Conservation (phyloP, 2,888 invertebrate genomes). For the Megaustenia siamemsis region DNA sequence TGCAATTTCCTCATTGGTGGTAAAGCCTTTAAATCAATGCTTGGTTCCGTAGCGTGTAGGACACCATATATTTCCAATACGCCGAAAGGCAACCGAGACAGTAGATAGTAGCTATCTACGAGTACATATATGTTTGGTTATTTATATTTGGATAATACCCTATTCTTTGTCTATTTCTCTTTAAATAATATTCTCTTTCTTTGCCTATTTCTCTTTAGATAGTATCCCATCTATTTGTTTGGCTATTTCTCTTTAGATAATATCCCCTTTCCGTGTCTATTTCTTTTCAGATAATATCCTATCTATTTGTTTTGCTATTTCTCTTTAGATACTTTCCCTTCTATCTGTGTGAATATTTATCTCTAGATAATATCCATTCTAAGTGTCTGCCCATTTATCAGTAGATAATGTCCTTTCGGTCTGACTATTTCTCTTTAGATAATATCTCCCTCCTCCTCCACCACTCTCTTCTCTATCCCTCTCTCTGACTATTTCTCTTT, state of each 20-base stretch:
- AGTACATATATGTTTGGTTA: too few species aligned
- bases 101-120: too few species aligned
- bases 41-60: too few species aligned
- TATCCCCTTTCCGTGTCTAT: slow-evolving; percentile 26
- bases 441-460: too few species aligned
- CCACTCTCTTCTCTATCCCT: slow-evolving; percentile 13
- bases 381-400: neutral
- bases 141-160: too few species aligned
- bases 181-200: neutral
- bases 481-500: too few species aligned
- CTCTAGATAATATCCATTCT: neutral
- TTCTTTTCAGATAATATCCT: slow-evolving; percentile 25
- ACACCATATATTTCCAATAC: too few species aligned
- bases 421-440: slow-evolving; percentile 6
- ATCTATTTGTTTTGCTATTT: slow-evolving; percentile 30
- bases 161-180: neutral
- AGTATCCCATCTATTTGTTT: neutral
- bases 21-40: too few species aligned
- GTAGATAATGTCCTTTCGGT: neutral
- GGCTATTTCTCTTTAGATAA: too few species aligned
- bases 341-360: neutral
- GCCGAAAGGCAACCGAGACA: too few species aligned
- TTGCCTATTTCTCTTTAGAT: neutral
- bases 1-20: too few species aligned
- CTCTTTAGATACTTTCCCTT: slow-evolving; percentile 14